A percentile compares a stretch with the other conserved stretches of the same genome.
Conservation (phyloP, 2,113 vertebrate species). For the Hippocampus guttulatus region DNA sequence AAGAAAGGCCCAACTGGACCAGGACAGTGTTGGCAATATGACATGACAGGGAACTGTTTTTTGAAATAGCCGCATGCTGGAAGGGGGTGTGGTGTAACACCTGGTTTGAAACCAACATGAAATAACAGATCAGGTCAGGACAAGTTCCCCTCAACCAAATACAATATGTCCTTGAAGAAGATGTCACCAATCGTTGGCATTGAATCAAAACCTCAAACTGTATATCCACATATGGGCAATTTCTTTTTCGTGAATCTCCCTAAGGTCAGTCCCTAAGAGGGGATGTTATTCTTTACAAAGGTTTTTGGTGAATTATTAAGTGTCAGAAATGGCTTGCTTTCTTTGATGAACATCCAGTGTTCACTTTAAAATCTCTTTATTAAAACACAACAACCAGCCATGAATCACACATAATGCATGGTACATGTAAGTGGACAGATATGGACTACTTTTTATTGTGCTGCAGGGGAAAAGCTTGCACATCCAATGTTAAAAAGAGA, state of each 20-base stretch:
- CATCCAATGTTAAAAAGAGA: neutral
- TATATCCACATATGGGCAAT: too few species aligned
- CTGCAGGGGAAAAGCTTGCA: neutral
- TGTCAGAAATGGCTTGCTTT: neutral
- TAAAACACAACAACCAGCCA: neutral
- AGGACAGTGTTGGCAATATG: slow-evolving; percentile 39
- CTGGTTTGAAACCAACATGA: slow-evolving; percentile 20
- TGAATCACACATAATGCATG: neutral
- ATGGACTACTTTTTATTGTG: neutral
- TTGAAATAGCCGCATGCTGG: slow-evolving; percentile 29
- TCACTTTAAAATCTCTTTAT: neutral
- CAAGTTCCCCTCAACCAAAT: slow-evolving; percentile 30
- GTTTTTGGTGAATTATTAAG: neutral
- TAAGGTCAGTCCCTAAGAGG: too few species aligned
- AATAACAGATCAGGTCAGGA: neutral
- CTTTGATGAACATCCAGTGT: neutral
- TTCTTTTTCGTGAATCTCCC: too few species aligned
- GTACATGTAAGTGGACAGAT: neutral
- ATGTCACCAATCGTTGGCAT: too few species aligned
- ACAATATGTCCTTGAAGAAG: too few species aligned
- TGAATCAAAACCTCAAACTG: too few species aligned
- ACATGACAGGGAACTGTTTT: slow-evolving; percentile 46
- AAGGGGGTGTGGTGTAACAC: slow-evolving; percentile 28
- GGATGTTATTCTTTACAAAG: too few species aligned
- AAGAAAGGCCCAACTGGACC: slow-evolving; percentile 60